These are phyloP conservation scores for Micropoecilia bifurca DNA, from an alignment of 2,797 vertebrate genomes.

Conservation along the genomic window DNA sequence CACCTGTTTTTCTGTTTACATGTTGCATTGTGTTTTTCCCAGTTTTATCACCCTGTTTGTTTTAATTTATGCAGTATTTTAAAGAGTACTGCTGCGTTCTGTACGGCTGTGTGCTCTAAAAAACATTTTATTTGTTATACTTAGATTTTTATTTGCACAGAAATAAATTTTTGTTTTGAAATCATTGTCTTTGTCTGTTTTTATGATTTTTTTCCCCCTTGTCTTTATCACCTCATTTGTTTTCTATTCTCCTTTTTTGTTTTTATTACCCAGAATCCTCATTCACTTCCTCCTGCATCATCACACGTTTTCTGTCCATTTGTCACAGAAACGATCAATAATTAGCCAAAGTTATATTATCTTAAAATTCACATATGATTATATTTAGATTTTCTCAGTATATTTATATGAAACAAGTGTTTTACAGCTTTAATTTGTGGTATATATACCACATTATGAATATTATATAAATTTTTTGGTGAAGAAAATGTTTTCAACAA, in stretches of 20 bases:
- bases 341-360: background rate
- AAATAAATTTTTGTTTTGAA: slow-evolving; percentile 85
- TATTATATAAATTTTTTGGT: too few species aligned
- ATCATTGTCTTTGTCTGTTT: slow-evolving; percentile 82
- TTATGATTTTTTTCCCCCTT: slow-evolving; percentile 68
- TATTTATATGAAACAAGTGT: background rate
- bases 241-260: slow-evolving; percentile 28
- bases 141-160: slow-evolving; percentile 66
- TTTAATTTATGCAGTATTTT: slow-evolving; percentile 76
- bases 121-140: slow-evolving; percentile 74
- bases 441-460: too few species aligned
- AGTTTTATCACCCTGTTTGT: slow-evolving; percentile 45
- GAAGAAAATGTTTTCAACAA: too few species aligned
- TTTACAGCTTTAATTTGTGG: too few species aligned
- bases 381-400: background rate
- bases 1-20: slow-evolving; percentile 73
- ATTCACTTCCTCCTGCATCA: slow-evolving; percentile 35
- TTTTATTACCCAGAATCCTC: background rate
- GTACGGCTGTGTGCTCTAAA: slow-evolving; percentile 59
- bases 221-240: slow-evolving; percentile 57
- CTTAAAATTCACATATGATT: background rate
- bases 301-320: slow-evolving; percentile 21
- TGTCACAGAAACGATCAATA: background rate
- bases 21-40: slow-evolving; percentile 70
- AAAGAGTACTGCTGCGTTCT: slow-evolving; percentile 66